Percentiles rank a stretch among this genome's conserved stretches.
Evolutionary conservation across 2,113 vertebrate genomes (phyloP).

Genomic region (Monarcha castaneiventris): DNA sequence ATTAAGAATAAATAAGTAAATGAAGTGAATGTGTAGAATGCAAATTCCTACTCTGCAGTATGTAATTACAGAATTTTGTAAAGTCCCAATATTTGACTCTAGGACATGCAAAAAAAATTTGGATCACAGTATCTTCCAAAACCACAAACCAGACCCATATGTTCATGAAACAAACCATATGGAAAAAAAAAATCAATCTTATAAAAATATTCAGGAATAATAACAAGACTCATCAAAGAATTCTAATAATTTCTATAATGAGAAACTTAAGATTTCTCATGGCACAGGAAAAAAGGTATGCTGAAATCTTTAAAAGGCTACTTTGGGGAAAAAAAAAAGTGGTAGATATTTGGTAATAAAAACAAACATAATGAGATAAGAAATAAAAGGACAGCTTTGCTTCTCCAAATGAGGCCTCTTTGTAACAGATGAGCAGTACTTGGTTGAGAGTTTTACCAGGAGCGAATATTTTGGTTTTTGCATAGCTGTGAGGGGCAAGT

Average conservation of each 20-base stretch:
- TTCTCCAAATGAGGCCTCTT: background rate
- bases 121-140: background rate
- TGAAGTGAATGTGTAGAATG: background rate
- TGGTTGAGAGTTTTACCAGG: background rate
- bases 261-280: background rate
- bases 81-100: background rate
- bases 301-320: background rate
- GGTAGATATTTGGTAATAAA: background rate
- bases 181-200: background rate
- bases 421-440: background rate
- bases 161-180: background rate
- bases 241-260: background rate
- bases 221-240: background rate
- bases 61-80: background rate
- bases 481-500: background rate
- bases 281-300: background rate
- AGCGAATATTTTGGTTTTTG: background rate
- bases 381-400: background rate
- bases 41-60: background rate
- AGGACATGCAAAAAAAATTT: constrained; percentile 5
- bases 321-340: background rate
- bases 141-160: constrained; percentile 15
- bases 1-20: background rate
- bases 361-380: background rate
- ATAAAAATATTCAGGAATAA: constrained; percentile 15